A percentile compares a stretch with the other conserved stretches of the same genome.
Evolutionary conservation across 2,797 vertebrate genomes (phyloP).

Genomic region (Psittacula derbiana): DNA sequence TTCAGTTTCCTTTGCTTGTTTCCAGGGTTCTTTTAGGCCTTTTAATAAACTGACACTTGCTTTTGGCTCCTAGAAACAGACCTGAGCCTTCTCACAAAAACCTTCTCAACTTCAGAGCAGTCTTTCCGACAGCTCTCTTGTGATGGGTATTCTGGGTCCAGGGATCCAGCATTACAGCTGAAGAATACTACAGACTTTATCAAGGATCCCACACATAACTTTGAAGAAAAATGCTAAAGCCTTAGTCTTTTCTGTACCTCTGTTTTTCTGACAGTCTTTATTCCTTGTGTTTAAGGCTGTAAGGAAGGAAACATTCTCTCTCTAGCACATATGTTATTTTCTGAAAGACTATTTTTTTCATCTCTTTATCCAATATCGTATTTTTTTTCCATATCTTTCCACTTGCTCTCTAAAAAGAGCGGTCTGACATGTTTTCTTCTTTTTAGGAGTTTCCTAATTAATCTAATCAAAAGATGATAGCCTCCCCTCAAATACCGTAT

Average conservation of each 20-base stretch:
- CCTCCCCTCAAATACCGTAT: not conserved
- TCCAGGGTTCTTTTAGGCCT: not conserved
- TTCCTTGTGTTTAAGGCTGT: not conserved
- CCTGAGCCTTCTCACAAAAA: not conserved
- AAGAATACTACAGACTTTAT: not conserved
- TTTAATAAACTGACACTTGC: not conserved
- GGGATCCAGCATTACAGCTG: not conserved
- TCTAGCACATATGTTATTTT: not conserved
- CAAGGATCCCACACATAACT: not conserved
- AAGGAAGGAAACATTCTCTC: not conserved
- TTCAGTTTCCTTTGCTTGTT: not conserved
- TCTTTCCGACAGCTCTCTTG: not conserved
- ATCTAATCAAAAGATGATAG: not conserved
- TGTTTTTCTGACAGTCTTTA: not conserved
- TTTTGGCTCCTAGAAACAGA: not conserved
- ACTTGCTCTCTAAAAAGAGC: conserved; percentile 2
- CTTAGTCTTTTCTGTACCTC: not conserved
- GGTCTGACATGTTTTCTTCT: not conserved
- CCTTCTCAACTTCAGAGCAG: not conserved
- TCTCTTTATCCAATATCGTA: not conserved
- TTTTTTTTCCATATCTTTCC: not conserved
- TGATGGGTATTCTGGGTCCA: not conserved
- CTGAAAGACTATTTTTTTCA: not conserved
- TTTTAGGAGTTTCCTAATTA: not conserved
- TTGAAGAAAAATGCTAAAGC: not conserved